phyloP scores from a whole-genome alignment of 2,797 vertebrate species.

The Tympanoctomys barrerae region DNA sequence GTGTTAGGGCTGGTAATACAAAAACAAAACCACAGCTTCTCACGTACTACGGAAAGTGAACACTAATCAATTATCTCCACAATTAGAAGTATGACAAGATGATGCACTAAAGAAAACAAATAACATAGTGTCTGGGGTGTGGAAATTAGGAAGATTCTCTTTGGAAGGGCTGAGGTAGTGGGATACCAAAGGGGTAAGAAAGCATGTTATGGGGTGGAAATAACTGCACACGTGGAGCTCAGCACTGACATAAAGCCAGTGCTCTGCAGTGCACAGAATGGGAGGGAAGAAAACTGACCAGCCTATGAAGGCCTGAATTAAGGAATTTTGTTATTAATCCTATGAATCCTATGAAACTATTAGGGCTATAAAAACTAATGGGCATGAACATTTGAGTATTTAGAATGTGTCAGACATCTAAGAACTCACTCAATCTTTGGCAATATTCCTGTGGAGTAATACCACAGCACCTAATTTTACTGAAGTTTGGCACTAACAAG shows the following conservation, averaged over 20 bases:
- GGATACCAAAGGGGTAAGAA: background rate
- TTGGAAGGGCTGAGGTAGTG: background rate
- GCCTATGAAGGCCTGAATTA: background rate
- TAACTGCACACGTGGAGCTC: background rate
- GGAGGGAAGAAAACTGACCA: background rate
- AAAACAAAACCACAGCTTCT: background rate
- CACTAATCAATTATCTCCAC: background rate
- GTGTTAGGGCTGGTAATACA: background rate
- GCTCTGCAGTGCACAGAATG: fast-evolving
- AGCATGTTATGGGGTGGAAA: background rate
- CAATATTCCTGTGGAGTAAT: background rate
- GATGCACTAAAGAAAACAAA: background rate
- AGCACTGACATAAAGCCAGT: background rate
- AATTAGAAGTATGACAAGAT: background rate
- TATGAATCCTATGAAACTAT: background rate
- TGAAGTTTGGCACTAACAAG: background rate
- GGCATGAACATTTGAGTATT: background rate
- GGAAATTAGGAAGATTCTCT: background rate
- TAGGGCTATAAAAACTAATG: background rate
- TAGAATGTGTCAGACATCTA: background rate
- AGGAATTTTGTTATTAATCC: background rate
- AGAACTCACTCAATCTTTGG: background rate
- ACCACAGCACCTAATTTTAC: background rate
- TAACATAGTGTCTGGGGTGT: too few relatives aligned
- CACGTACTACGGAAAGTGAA: background rate